A percentile compares a stretch with the other conserved stretches of the same genome.
Evolutionary conservation across 2,888 invertebrate genomes (phyloP).

Genomic region (Melieria crassipennis): DNA sequence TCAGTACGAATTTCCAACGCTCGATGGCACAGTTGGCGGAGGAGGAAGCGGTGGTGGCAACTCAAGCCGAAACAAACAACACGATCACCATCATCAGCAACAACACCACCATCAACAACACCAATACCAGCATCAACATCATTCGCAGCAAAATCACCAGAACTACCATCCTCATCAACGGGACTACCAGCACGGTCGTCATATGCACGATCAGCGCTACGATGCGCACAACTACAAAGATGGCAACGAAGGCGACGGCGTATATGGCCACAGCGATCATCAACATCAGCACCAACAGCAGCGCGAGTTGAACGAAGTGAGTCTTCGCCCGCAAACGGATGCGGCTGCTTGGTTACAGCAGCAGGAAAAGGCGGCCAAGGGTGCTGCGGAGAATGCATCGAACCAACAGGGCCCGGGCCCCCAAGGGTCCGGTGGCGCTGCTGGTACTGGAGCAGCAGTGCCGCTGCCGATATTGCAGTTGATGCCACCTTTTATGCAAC

Average conservation of each 20-base stretch:
- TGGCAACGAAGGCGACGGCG: constrained; percentile 60
- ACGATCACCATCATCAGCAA: constrained; percentile 50
- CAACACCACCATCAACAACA: constrained; percentile 45
- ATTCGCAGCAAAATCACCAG: constrained; percentile 44
- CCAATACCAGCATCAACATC: constrained; percentile 50
- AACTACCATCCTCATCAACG: constrained; percentile 44
- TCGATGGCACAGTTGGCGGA: constrained; percentile 70
- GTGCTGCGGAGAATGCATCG: constrained; percentile 52
- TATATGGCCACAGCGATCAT: constrained; percentile 43
- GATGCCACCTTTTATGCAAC: constrained; percentile 79
- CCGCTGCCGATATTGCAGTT: constrained; percentile 78
- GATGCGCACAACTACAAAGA: constrained; percentile 62
- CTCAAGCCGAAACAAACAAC: constrained; percentile 57
- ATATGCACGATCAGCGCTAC: constrained; percentile 46
- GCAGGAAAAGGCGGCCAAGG: constrained; percentile 66
- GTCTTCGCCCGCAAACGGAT: constrained; percentile 64
- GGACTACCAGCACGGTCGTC: constrained; percentile 43
- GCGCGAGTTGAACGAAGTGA: constrained; percentile 56
- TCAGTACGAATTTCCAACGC: constrained; percentile 96
- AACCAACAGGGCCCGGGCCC: constrained; percentile 68
- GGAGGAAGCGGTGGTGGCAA: constrained; percentile 52
- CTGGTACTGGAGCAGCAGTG: constrained; percentile 61
- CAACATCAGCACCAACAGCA: constrained; percentile 43
- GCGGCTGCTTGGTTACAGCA: constrained; percentile 62
- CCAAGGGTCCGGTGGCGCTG: constrained; percentile 53